A percentile compares a stretch with the other conserved stretches of the same genome.
These are phyloP conservation scores for Capra hircus DNA, from an alignment of 2,113 vertebrate genomes.

Conservation along the genomic window DNA sequence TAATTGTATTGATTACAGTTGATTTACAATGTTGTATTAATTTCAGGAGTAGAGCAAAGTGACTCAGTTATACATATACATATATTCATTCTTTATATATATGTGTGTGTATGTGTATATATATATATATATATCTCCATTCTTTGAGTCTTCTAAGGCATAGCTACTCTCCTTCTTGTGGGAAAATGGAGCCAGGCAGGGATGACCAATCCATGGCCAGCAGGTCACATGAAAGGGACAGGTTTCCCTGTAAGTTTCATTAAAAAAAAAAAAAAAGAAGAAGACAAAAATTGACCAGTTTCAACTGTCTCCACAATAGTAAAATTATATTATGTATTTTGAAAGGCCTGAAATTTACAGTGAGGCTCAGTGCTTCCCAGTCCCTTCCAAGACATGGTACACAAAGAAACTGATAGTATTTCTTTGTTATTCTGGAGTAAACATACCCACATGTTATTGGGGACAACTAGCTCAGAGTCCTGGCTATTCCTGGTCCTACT, in stretches of 20 bases:
- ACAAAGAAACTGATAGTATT: neutral
- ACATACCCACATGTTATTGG: neutral
- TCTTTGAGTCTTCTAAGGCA: neutral
- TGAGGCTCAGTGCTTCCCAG: neutral
- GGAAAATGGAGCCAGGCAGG: neutral
- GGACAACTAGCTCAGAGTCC: neutral
- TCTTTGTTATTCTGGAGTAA: neutral
- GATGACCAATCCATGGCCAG: neutral
- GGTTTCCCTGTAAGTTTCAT: neutral
- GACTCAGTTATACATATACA: neutral
- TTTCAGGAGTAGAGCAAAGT: neutral
- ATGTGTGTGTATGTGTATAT: neutral
- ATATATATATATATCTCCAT: fast-evolving
- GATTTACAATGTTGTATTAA: neutral
- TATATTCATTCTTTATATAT: neutral
- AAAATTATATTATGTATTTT: neutral
- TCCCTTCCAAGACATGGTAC: neutral
- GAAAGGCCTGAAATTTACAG: neutral
- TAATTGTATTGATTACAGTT: neutral
- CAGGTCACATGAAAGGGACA: neutral
- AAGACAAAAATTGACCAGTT: neutral
- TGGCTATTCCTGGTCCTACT: neutral
- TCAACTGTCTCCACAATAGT: neutral
- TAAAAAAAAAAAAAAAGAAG: neutral
- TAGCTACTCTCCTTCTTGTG: neutral